Evolutionary conservation across 2,888 invertebrate genomes (phyloP).

Genomic region (Dryococelus australis): DNA sequence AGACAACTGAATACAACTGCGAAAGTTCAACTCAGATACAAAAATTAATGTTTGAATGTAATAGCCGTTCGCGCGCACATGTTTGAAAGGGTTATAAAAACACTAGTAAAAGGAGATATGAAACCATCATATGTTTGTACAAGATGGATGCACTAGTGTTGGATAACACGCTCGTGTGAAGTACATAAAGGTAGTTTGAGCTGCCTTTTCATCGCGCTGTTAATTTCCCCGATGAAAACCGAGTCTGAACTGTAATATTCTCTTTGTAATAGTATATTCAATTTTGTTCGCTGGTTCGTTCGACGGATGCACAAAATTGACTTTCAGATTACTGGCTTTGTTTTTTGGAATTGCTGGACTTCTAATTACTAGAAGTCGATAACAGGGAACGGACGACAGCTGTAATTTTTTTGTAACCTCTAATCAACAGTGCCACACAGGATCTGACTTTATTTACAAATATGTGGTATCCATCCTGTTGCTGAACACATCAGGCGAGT

Average conservation of each 20-base stretch:
- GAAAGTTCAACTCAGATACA: no score
- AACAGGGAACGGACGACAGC: background rate
- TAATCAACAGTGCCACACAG: background rate
- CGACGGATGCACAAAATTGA: background rate
- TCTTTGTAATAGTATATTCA: background rate
- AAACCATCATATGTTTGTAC: no score
- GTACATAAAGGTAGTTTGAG: background rate
- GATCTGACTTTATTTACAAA: background rate
- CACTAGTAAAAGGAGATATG: no score
- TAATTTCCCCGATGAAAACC: background rate
- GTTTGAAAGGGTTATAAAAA: no score
- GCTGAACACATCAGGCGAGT: no score
- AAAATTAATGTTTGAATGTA: no score
- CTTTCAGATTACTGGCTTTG: background rate
- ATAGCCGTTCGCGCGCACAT: no score
- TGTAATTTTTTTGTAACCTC: background rate
- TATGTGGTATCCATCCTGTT: no score
- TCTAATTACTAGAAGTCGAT: constrained; percentile 8
- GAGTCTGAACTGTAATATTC: background rate
- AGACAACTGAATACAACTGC: no score
- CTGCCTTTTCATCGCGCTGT: background rate
- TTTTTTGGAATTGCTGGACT: background rate
- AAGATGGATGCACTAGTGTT: no score
- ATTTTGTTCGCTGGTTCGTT: background rate
- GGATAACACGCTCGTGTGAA: no score